Evolutionary conservation across 2,113 vertebrate genomes (phyloP).

Genomic region (Chaetops frenatus): DNA sequence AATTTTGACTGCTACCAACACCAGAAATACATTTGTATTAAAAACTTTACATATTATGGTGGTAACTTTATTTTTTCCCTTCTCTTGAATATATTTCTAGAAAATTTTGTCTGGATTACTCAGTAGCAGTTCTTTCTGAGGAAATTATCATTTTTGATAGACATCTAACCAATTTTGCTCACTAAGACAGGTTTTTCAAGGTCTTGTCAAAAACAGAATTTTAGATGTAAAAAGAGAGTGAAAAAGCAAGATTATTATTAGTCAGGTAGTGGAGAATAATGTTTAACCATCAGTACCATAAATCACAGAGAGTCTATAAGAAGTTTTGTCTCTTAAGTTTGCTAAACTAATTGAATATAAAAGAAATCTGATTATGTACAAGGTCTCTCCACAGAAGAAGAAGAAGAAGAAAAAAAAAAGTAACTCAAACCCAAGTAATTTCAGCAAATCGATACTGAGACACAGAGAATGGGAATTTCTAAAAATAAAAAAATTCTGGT

Average conservation of each 20-base stretch:
- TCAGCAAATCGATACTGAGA: neutral
- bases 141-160: neutral
- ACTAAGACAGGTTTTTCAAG: neutral
- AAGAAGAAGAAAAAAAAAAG: neutral
- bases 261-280: neutral
- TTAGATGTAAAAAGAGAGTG: neutral
- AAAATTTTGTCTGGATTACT: neutral
- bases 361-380: neutral
- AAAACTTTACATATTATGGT: neutral
- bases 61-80: neutral
- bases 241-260: neutral
- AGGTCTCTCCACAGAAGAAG: neutral
- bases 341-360: neutral
- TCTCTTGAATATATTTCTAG: neutral
- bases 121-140: neutral
- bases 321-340: neutral
- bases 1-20: neutral
- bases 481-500: neutral
- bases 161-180: neutral
- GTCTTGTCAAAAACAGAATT: neutral
- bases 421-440: neutral
- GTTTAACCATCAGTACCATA: neutral
- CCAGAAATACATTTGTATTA: neutral
- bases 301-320: neutral
- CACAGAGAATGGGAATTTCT: neutral